Conservation (phyloP, 1,140 invertebrate species). For the Orius insidiosus region DNA sequence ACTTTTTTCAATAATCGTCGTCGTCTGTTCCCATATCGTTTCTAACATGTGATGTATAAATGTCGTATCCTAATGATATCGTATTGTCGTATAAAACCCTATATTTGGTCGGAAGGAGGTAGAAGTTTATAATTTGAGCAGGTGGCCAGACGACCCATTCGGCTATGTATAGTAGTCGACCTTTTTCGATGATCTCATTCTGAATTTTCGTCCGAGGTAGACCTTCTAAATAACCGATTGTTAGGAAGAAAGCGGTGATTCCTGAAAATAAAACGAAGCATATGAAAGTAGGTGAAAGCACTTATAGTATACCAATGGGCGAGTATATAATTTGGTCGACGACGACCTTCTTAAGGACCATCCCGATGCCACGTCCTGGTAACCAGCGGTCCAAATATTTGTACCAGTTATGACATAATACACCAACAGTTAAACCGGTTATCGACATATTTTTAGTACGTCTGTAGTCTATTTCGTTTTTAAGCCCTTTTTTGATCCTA, state of each 20-base stretch:
- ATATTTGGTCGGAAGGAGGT: conserved; percentile 62
- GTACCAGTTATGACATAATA: conserved; percentile 79
- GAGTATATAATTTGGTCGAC: conserved; percentile 52
- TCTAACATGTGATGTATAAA: conserved; percentile 85
- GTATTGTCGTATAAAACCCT: conserved; percentile 80
- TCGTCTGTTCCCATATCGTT: conserved; percentile 26
- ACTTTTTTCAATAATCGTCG: too few species aligned
- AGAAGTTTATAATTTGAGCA: conserved; percentile 75
- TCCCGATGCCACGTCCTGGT: conserved; percentile 45
- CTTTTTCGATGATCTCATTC: conserved; percentile 59
- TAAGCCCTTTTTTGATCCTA: conserved; percentile 43
- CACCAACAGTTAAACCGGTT: conserved; percentile 58
- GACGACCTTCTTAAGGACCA: conserved; percentile 67
- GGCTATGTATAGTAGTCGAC: conserved; percentile 55
- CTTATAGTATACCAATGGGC: too few species aligned
- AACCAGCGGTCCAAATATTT: conserved; percentile 46
- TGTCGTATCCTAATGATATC: conserved; percentile 77
- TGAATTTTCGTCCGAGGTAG: conserved; percentile 41
- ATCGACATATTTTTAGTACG: conserved; percentile 63
- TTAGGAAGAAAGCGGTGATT: conserved; percentile 64
- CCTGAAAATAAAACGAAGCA: conserved; percentile 34
- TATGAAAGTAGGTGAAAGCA: too few species aligned
- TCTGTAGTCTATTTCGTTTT: conserved; percentile 37
- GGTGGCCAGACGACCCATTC: conserved; percentile 71
- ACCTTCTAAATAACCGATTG: conserved; percentile 53